Evolutionary conservation across 2,797 vertebrate genomes (phyloP).

Genomic region (Kryptolebias ocellatus): DNA sequence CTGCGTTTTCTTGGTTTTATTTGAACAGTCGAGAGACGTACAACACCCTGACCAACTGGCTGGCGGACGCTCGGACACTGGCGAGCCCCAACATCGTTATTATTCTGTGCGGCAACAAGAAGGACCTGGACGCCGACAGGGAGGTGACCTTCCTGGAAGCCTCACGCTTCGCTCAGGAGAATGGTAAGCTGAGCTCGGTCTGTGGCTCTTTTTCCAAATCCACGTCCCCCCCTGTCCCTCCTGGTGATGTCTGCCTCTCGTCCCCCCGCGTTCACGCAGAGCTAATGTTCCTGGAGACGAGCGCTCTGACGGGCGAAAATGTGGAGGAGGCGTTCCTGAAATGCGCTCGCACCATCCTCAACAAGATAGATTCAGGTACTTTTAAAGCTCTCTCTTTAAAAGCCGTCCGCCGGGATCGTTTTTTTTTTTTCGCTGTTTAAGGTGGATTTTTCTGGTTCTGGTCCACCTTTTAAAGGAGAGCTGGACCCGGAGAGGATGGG

Average conservation of each 20-base stretch:
- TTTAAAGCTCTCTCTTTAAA: too few species aligned
- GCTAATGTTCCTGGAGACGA: constrained; percentile 94
- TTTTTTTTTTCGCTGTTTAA: background rate
- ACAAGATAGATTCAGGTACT: constrained; percentile 93
- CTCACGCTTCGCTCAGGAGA: constrained; percentile 95
- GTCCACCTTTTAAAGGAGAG: constrained; percentile 80
- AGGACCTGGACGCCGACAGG: constrained; percentile 91
- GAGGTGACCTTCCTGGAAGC: constrained; percentile 96
- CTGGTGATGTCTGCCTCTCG: too few species aligned
- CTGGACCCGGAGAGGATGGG: constrained; percentile 95
- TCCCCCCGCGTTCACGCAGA: constrained; percentile 69
- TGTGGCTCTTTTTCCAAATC: too few species aligned
- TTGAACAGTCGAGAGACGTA: constrained; percentile 89
- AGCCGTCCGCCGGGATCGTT: too few species aligned
- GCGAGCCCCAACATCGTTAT: constrained; percentile 95
- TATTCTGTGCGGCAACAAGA: constrained; percentile 95
- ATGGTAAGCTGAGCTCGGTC: constrained; percentile 76
- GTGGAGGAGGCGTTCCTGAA: constrained; percentile 96
- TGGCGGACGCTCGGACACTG: constrained; percentile 91
- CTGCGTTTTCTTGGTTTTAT: background rate
- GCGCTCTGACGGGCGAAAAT: constrained; percentile 92
- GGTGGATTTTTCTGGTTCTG: background rate
- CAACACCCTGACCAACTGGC: constrained; percentile 93
- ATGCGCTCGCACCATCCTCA: constrained; percentile 91
- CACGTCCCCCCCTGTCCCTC: too few species aligned